Evolutionary conservation across 2,797 vertebrate genomes (phyloP), one percentile per base, ranked within the genome.

Genomic region (Hypotaenidia okinawae): DNA sequence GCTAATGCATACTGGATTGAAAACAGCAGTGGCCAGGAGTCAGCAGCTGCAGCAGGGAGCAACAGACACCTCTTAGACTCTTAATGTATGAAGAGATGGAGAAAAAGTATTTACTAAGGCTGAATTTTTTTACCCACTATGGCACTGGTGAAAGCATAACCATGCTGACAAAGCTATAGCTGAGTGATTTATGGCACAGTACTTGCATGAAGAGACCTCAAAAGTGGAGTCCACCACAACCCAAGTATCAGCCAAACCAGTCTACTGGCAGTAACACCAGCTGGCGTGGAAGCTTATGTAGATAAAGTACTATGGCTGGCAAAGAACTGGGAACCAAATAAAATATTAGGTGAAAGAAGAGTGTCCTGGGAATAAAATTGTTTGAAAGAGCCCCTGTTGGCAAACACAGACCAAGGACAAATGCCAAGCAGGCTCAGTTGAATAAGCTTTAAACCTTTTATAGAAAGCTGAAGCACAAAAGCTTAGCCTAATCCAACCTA

Each of bases 281-380:
- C 9, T 16, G 3, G 35, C 52, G 9, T 61, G 49, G 59, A 90
- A 94, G 54, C 27, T 49, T n/a, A 4, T 68, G 84, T 33, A 87
- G 72, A 88, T 66, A 45, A 76, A 73, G 55, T 41, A 55, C 66
- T 39, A 28, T 13, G 16, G 47, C 16, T 12, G 12, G 70, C 83
- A 94, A 73, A 81, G 70, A 84, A 54, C 1, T 64, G 59, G 59
- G 51, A 87, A 69, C 55, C 69, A 88, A 88, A 51, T 23, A 70
- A 93, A 88, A 93, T 61, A 41, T 54, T 51, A 86, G 55, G 52
- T 79, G 76, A 90, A 96, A 90, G 28, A 45, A 81, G 55, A 94
- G 54, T 9, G 11, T 68, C 70, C 57, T 59, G 73, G 55, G 59
- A 91, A 76, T 39, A 45, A 58, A 78, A 52, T 27, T 69, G n/a